phyloP scores from a whole-genome alignment of 2,888 invertebrate species.

The Synanthedon tipuliformis region DNA sequence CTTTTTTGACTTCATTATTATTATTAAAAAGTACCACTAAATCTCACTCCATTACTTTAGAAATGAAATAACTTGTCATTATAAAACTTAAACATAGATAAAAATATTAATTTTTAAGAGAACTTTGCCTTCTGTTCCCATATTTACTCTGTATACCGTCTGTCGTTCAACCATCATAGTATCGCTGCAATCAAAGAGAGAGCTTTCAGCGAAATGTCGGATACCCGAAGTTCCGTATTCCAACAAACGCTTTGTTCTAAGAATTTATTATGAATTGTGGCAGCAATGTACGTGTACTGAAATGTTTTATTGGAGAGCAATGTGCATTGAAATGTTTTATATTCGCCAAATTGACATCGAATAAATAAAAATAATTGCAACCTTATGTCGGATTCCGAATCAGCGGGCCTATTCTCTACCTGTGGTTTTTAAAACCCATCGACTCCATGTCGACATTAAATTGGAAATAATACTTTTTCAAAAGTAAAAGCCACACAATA shows the following conservation, averaged over 20 bases:
- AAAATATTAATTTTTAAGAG: too few species aligned
- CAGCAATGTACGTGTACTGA: neutral
- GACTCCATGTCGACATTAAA: too few species aligned
- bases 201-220: conserved; percentile 31
- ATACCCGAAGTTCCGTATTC: conserved; percentile 25
- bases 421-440: too few species aligned
- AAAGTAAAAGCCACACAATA: too few species aligned
- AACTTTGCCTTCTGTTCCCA: too few species aligned
- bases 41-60: too few species aligned
- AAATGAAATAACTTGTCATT: too few species aligned
- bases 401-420: too few species aligned
- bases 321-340: neutral
- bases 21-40: too few species aligned
- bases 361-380: neutral
- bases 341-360: neutral
- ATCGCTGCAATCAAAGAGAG: conserved; percentile 47
- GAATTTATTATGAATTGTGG: conserved; percentile 2
- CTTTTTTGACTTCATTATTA: too few species aligned
- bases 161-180: neutral
- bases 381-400: neutral
- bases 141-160: neutral
- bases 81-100: too few species aligned
- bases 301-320: neutral
- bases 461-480: too few species aligned
- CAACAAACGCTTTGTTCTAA: conserved; percentile 13